phyloP scores from a whole-genome alignment of 2,797 vertebrate genomes.

The Enteromius mattozi region DNA sequence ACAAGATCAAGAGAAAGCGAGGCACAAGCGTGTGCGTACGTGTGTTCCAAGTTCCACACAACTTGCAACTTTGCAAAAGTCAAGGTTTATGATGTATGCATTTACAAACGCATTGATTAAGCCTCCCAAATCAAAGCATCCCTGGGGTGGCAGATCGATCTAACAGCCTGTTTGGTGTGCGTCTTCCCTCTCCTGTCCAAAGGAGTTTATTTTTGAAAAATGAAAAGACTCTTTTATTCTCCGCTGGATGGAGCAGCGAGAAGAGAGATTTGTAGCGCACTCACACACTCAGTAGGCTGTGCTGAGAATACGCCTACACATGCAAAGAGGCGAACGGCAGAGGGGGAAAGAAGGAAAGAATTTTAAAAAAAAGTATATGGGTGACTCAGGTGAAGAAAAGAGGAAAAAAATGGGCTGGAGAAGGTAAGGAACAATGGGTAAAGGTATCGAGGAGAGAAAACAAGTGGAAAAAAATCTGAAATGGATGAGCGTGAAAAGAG shows the following conservation, averaged over 20 bases:
- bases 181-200: constrained; percentile 57
- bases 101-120: constrained; percentile 57
- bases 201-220: constrained; percentile 63
- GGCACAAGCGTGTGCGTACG: not conserved
- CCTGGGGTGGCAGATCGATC: constrained; percentile 53
- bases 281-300: constrained; percentile 50
- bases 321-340: constrained; percentile 37
- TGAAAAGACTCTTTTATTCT: constrained; percentile 61
- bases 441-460: not conserved
- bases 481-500: not conserved
- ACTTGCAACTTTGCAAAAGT: constrained; percentile 41
- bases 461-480: not conserved
- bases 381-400: not conserved
- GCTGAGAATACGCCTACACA: constrained; percentile 49
- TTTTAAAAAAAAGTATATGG: not conserved
- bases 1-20: constrained; percentile 25
- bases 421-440: not conserved
- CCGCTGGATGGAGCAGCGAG: constrained; percentile 51
- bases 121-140: constrained; percentile 61
- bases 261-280: constrained; percentile 57
- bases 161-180: constrained; percentile 48
- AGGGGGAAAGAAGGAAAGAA: constrained; percentile 4
- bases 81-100: constrained; percentile 40
- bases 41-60: not conserved
- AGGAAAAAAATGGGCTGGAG: not conserved